Evolutionary conservation across 2,888 invertebrate species (phyloP).

Genomic region (Andrena dorsata): DNA sequence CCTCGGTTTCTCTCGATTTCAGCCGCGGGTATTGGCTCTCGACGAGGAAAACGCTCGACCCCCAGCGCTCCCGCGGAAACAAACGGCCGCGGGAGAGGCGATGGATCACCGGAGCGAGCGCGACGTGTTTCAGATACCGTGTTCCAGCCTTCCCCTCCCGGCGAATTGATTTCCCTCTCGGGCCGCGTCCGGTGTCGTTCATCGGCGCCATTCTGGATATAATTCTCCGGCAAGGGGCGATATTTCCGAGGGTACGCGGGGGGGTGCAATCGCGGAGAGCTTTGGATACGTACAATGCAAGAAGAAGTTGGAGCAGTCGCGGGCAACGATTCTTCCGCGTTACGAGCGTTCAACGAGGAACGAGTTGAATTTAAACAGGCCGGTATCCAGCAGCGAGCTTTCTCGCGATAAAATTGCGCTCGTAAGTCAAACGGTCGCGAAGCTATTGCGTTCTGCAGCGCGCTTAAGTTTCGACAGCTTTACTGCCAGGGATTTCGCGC

Average conservation of each 20-base stretch:
- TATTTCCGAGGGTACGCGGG: not conserved
- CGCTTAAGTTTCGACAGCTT: conserved; percentile 63
- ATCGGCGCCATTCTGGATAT: not conserved
- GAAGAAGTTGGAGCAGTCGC: not conserved
- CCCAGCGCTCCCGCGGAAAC: conserved; percentile 20
- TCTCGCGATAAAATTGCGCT: conserved; percentile 50
- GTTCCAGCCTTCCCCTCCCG: not conserved
- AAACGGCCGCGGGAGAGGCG: conserved; percentile 24
- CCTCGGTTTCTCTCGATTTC: conserved; percentile 16
- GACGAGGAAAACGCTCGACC: conserved; percentile 11
- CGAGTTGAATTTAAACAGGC: conserved; percentile 20
- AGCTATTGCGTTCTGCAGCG: conserved; percentile 33
- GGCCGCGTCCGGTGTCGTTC: not conserved
- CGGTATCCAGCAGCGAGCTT: conserved; percentile 33
- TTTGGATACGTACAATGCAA: not conserved
- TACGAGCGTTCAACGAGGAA: conserved; percentile 4
- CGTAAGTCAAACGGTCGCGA: conserved; percentile 60
- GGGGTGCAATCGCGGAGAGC: too few species aligned
- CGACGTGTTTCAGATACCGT: conserved; percentile 46
- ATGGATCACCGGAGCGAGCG: conserved; percentile 39
- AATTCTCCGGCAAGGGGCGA: not conserved
- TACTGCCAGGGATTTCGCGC: conserved; percentile 48
- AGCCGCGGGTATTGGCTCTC: not conserved
- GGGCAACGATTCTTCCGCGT: not conserved
- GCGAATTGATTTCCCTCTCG: conserved; percentile 31